phyloP scores from a whole-genome alignment of 1,140 invertebrate genomes.

The Apocrypta bakeri region DNA sequence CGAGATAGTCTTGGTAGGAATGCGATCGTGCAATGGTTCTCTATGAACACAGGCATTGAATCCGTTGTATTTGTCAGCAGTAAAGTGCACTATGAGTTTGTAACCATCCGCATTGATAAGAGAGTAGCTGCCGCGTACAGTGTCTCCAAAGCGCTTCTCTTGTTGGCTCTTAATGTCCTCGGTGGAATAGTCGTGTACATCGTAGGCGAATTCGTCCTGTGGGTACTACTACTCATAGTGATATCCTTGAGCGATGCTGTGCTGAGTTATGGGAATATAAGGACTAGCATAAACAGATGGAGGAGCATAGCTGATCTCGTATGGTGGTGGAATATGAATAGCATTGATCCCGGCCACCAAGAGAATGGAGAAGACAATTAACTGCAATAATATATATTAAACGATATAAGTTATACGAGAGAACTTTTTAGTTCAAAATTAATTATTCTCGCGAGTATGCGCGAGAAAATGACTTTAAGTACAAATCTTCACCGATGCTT shows the following conservation, averaged over 20 bases:
- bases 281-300: conserved; percentile 46
- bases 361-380: conserved; percentile 67
- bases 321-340: conserved; percentile 60
- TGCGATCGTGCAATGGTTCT: conserved; percentile 3
- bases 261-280: neutral
- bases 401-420: neutral
- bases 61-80: conserved; percentile 65
- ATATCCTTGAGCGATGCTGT: conserved; percentile 50
- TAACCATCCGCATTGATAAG: conserved; percentile 59
- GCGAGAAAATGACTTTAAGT: too few species aligned
- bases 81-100: conserved; percentile 62
- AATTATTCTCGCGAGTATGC: too few species aligned
- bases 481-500: too few species aligned
- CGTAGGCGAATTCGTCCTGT: conserved; percentile 53
- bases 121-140: conserved; percentile 57
- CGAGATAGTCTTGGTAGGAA: too few species aligned
- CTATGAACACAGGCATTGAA: conserved; percentile 64
- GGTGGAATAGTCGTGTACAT: conserved; percentile 57
- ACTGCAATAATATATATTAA: conserved; percentile 58
- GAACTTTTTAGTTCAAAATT: too few species aligned
- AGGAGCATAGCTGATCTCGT: conserved; percentile 7
- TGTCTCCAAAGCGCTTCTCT: conserved; percentile 53
- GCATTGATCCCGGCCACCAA: conserved; percentile 71
- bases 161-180: conserved; percentile 62
- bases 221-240: conserved; percentile 56